Evolutionary conservation across 2,888 invertebrate species (phyloP), one percentile per base, ranked within the genome.

Genomic region (Ypsolopha sequella): DNA sequence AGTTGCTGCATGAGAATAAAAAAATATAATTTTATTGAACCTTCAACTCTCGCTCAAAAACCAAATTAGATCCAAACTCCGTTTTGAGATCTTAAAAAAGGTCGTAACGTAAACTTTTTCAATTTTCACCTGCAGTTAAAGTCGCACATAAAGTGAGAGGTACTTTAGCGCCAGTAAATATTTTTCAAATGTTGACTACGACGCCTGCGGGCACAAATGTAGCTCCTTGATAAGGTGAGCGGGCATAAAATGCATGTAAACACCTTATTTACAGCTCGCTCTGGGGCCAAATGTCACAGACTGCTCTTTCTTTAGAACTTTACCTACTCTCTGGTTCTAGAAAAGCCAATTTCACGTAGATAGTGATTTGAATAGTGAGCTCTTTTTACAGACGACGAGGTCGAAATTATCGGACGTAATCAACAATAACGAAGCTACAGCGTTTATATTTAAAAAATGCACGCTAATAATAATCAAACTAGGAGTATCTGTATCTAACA

Each of bases 21-120:
- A 39, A 39, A 1, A 39, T 43, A 43, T 14, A 43, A 43, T 43
- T 43, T 14, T 14, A 43, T 43, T 43, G 43, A n/a, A 24, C 24
- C 24, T 24, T 24, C 24, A 24, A 24, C 13, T 46, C 53, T 41
- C 51, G 43, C 39, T 53, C 51, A 53, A 52, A 55, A 56, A 61
- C 58, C 62, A 68, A 70, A 84, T 82, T 82, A 79, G 67, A 73
- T 61, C 63, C 61, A 65, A 66, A 65, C 70, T 68, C 66, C 73
- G 65, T 75, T 77, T 69, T 64, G 61, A 65, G 76, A 76, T 68
- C 70, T 71, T 75, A 77, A 77, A 80, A 73, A 67, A 62, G 66
- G 66, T 80, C 75, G 73, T 81, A 76, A 82, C 77, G 74, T 80
- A 80, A 82, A 84, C 78, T 81, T 85, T 85, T 85, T 81, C 80